Conservation (phyloP, 2,113 vertebrate species). For the Stegostoma tigrinum region DNA sequence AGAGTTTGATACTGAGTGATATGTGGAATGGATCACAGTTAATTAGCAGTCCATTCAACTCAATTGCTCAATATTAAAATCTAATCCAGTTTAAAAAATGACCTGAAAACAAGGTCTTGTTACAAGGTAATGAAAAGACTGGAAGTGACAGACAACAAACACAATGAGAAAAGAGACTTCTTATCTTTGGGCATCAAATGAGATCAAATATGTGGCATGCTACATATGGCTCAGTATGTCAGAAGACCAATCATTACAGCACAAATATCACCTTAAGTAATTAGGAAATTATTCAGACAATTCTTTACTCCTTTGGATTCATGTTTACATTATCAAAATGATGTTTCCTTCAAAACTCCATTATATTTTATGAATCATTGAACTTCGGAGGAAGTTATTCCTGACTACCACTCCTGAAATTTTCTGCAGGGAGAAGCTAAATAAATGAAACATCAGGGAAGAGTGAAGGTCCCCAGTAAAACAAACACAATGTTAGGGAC, state of each 20-base stretch:
- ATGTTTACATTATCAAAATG: neutral
- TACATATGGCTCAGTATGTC: neutral
- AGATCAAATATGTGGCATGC: neutral
- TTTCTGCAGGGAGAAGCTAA: neutral
- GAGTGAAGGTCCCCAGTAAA: no score
- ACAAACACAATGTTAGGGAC: no score
- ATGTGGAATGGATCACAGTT: neutral
- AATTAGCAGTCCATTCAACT: neutral
- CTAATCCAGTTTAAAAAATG: neutral
- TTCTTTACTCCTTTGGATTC: conserved; percentile 2
- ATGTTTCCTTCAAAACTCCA: neutral
- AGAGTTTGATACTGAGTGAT: neutral
- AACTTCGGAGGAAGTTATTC: neutral
- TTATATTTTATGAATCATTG: conserved; percentile 15
- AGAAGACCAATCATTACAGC: neutral
- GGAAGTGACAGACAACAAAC: neutral
- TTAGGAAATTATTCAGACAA: conserved; percentile 6
- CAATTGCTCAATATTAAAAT: neutral
- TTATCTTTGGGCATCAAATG: neutral
- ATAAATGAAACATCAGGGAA: no score
- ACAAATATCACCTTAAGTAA: neutral
- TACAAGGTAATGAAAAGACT: neutral
- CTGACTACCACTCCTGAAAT: neutral
- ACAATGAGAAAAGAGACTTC: neutral
- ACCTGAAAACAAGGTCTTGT: neutral